phyloP scores from a whole-genome alignment of 2,888 invertebrate species.

The Reticulitermes lucifugus region DNA sequence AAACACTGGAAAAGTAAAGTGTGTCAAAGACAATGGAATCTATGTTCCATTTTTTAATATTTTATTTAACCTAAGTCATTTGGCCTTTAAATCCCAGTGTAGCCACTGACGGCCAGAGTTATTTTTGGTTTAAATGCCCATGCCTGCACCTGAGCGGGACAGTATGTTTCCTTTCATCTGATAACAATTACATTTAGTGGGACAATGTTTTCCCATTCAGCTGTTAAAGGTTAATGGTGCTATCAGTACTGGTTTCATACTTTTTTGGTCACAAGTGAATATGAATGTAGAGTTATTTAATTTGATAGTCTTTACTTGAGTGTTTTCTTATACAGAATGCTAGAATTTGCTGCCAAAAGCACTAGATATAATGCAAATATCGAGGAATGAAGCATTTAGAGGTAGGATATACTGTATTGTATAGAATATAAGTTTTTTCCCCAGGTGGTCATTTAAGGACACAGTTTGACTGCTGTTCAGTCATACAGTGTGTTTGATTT shows the following conservation, averaged over 20 bases:
- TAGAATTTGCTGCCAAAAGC: slow-evolving; percentile 6
- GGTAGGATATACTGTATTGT: slow-evolving; percentile 9
- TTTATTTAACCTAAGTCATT: no score
- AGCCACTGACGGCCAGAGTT: no score
- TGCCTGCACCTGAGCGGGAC: no score
- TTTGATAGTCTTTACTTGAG: not conserved
- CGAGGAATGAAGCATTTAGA: not conserved
- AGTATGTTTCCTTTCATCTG: no score
- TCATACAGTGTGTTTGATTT: not conserved
- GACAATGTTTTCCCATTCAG: no score
- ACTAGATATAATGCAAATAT: not conserved
- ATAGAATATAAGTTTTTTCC: slow-evolving; percentile 13
- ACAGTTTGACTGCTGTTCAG: not conserved
- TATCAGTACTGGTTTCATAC: no score
- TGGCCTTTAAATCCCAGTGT: no score
- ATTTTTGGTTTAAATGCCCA: not conserved
- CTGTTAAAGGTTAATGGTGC: no score
- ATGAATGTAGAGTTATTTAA: not conserved
- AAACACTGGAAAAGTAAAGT: slow-evolving; percentile 13
- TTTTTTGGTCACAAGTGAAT: not conserved
- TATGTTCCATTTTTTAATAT: no score
- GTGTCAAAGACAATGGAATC: no score
- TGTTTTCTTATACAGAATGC: slow-evolving; percentile 8
- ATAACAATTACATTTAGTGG: no score
- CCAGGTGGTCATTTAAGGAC: not conserved